Base-by-base conservation (phyloP, 2,113 vertebrate genomes). In the Dendrocopos noguchii region DNA sequence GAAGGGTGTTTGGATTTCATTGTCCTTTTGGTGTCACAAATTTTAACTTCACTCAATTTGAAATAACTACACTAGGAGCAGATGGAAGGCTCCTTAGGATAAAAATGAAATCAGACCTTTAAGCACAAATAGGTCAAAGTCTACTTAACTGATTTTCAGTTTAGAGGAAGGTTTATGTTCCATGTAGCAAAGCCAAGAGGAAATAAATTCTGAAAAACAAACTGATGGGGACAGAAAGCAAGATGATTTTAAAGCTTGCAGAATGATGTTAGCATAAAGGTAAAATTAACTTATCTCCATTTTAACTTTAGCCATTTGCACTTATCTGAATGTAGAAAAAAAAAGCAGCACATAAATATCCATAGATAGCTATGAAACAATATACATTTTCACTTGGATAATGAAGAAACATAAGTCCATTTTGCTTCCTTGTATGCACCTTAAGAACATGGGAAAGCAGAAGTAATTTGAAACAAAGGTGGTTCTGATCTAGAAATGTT, bases 161-260 rank as follows among this genome's bases (percentile, higher is more conserved):
- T 85, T 85, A 81, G 61, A 21, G 21, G 22, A 46, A 84, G 18
- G 31, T 50, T 86, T 80, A 19, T 64, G 7, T 60, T 88, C 29
- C 73, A 34, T 42, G 8, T 29, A 65, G 31, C 1, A 53, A 91
- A 55, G 53, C 14, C 10, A 76, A 77, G 33, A 77, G 84, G 57
- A 73, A 94, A 80, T 66, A n/a, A 71, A 72, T 90, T 73, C 36
- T n/a, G 28, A 87, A 86, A 44, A 92, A 83, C 15, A 84, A 88
- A 34, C 5, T 8, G 52, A 11, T 21, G 14, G 16, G 15, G 59
- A 70, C 22, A 72, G 60, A 89, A 82, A 50, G n/a, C 10, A 59
- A 20, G n/a, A 56, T 81, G 84, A 28, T 85, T 85, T 84, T 85
- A 56, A 13, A 56, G 39, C 28, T 77, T 77, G 10, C 9, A 75